These are phyloP conservation scores for Lacerta agilis DNA, from an alignment of 2,797 vertebrate genomes.

Conservation along the genomic window DNA sequence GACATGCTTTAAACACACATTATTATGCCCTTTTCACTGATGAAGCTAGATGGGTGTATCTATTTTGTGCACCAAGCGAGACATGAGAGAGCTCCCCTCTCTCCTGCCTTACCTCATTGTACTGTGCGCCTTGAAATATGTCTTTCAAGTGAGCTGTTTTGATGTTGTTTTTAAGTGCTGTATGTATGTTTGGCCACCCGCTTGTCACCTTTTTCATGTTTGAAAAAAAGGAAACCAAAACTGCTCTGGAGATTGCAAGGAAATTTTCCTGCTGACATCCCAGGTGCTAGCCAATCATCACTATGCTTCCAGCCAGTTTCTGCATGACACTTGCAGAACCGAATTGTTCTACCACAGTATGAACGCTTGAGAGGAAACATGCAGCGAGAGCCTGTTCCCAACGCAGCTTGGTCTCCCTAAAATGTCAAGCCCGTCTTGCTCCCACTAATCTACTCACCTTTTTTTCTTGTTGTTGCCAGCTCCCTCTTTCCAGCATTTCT, in stretches of 20 bases:
- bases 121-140: neutral
- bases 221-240: neutral
- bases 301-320: neutral
- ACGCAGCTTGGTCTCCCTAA: neutral
- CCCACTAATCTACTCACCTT: neutral
- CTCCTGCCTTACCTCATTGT: neutral
- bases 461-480: neutral
- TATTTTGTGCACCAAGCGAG: neutral
- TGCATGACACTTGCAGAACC: neutral
- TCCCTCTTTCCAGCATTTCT: neutral
- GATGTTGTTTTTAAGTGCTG: neutral
- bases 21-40: neutral
- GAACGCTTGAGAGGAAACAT: neutral
- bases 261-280: neutral
- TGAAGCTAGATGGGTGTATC: neutral
- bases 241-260: neutral
- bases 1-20: neutral
- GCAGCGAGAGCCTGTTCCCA: neutral
- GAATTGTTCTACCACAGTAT: neutral
- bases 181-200: neutral
- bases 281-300: neutral
- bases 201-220: neutral
- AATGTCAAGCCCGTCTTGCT: neutral
- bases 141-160: neutral
- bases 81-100: neutral